Conservation (phyloP, 2,797 vertebrate species). For the Emydoidea blandingii region DNA sequence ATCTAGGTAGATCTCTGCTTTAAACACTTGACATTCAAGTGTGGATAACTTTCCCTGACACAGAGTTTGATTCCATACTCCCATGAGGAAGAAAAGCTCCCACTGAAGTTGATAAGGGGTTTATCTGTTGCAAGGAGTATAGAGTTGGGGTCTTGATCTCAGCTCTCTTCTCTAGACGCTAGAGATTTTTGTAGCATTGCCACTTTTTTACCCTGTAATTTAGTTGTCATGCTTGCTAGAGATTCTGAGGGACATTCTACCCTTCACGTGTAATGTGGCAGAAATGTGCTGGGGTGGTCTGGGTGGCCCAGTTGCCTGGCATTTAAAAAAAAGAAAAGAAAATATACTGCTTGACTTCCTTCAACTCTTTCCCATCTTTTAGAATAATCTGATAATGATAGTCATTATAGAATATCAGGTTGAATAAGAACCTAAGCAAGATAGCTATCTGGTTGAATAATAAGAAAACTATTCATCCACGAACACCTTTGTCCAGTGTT, state of each 20-base stretch:
- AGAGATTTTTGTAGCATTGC: background rate
- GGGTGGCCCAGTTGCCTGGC: background rate
- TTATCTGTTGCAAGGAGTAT: background rate
- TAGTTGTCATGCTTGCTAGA: background rate
- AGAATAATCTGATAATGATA: constrained; percentile 14
- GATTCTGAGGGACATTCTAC: background rate
- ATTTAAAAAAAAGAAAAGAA: background rate
- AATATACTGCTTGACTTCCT: background rate
- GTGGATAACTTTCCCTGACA: background rate
- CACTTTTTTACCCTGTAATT: background rate
- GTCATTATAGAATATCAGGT: background rate
- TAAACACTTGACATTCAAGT: background rate
- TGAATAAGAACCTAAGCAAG: constrained; percentile 22
- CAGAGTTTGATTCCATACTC: background rate
- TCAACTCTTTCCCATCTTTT: background rate
- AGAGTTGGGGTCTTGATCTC: background rate
- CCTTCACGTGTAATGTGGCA: background rate
- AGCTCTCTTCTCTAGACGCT: background rate
- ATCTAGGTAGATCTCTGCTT: background rate
- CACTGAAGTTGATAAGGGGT: background rate
- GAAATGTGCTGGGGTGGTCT: background rate
- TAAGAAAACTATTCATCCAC: constrained; percentile 17
- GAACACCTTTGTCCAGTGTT: constrained; percentile 6
- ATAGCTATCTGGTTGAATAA: background rate
- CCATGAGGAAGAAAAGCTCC: background rate